A percentile compares a stretch with the other conserved stretches of the same genome.
These are phyloP conservation scores for Tetraodon nigroviridis DNA, from an alignment of 2,113 vertebrate species.

Conservation along the genomic window DNA sequence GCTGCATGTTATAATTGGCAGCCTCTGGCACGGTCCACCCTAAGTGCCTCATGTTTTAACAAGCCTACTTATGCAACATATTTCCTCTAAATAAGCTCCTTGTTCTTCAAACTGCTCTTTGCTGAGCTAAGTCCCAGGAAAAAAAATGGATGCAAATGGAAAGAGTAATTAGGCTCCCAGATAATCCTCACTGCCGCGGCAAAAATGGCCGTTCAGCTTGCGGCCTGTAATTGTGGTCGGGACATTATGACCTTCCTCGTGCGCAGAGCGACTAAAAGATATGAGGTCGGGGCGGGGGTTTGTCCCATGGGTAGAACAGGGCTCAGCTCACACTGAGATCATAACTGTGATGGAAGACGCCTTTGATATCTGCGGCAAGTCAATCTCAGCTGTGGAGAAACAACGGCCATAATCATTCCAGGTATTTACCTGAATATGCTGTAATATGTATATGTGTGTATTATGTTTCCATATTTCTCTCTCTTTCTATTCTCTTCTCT, in stretches of 20 bases:
- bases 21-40: background rate
- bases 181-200: conserved; percentile 64
- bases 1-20: background rate
- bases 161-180: conserved; percentile 61
- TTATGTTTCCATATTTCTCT: too few species aligned
- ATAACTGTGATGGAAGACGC: conserved; percentile 17
- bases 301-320: conserved; percentile 38
- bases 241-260: conserved; percentile 66
- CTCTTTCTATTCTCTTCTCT: too few species aligned
- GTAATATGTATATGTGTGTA: too few species aligned
- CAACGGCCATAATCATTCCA: too few species aligned
- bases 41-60: background rate
- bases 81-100: conserved; percentile 33
- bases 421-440: too few species aligned
- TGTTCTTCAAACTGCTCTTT: conserved; percentile 25
- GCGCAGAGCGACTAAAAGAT: conserved; percentile 51
- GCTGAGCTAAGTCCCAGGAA: conserved; percentile 52
- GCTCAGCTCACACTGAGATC: conserved; percentile 33
- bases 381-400: conserved; percentile 6
- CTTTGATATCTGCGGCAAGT: conserved; percentile 8
- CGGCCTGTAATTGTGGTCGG: conserved; percentile 67
- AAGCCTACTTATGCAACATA: conserved; percentile 12
- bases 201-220: conserved; percentile 64
- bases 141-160: conserved; percentile 28
- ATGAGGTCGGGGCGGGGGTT: conserved; percentile 47